These are phyloP conservation scores for Bombus breviceps DNA, from an alignment of 1,140 invertebrate genomes.

Conservation along the genomic window DNA sequence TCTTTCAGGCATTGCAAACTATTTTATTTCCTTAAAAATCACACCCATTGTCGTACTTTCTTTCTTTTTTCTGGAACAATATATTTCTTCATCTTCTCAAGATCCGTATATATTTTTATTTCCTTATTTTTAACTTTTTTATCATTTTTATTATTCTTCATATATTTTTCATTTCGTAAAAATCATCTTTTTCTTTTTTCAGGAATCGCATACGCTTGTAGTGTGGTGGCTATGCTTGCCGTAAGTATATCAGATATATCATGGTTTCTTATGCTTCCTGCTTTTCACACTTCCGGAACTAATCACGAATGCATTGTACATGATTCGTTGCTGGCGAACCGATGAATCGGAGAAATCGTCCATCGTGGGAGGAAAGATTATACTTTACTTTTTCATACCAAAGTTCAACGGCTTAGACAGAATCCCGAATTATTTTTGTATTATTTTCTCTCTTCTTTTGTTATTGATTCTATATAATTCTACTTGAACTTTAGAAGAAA, in stretches of 20 bases:
- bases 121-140: background rate
- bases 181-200: conserved; percentile 35
- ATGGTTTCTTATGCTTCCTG: conserved; percentile 33
- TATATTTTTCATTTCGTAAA: background rate
- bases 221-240: conserved; percentile 55
- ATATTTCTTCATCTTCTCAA: background rate
- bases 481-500: background rate
- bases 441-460: background rate
- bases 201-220: conserved; percentile 60
- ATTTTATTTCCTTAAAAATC: too few species aligned
- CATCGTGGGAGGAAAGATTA: conserved; percentile 5
- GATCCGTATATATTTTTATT: background rate
- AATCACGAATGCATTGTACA: conserved; percentile 18
- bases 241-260: conserved; percentile 59
- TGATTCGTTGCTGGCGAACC: background rate
- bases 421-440: background rate
- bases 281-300: conserved; percentile 35
- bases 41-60: background rate
- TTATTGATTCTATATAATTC: background rate
- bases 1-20: background rate
- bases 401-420: background rate
- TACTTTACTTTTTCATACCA: too few species aligned
- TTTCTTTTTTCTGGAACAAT: background rate
- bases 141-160: background rate
- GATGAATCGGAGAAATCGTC: background rate